Base-by-base conservation (phyloP, 2,888 invertebrate species). In the Vandiemenella viatica region DNA sequence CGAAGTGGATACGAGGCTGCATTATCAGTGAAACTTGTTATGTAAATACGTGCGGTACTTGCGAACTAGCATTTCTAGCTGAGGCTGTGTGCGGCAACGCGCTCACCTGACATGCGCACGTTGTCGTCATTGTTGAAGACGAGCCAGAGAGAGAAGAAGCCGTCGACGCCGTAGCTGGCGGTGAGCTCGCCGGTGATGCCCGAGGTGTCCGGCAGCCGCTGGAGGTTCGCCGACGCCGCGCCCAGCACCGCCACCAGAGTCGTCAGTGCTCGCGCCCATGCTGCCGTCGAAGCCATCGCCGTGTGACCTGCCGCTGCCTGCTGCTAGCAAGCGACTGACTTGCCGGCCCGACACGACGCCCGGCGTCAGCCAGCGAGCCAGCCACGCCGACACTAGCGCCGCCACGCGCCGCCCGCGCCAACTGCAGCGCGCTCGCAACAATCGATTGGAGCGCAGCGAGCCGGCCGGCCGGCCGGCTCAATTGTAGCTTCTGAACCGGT, bases 61-160 rank as follows among this genome's bases (percentile, higher is more conserved):
- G n/a, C n/a, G n/a, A n/a, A n/a, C n/a, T n/a, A n/a, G n/a, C n/a
- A n/a, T n/a, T n/a, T n/a, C n/a, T n/a, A n/a, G n/a, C n/a, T n/a
- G n/a, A n/a, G n/a, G n/a, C n/a, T n/a, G n/a, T n/a, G n/a, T n/a
- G n/a, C n/a, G n/a, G n/a, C n/a, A n/a, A n/a, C n/a, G n/a, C 16
- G 47, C 60, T 58, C 58, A 68, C 69, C 67, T 63, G 69, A 67
- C 59, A 65, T 65, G 60, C 63, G 62, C 49, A 68, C 63, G n/a
- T 54, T 58, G 55, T 68, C 67, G 55, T 68, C 67, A 55, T 72
- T 68, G 60, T 70, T 69, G 63, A 72, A 72, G 50, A 70, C 69
- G 53, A 69, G 63, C 71, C 71, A 72, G 45, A 71, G 62, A 13
- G 69, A 68, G 62, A 72, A 72, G 63, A 72, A 72, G 55, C 67